phyloP scores from a whole-genome alignment of 2,797 vertebrate species.

The Benthosema pterotum region DNA sequence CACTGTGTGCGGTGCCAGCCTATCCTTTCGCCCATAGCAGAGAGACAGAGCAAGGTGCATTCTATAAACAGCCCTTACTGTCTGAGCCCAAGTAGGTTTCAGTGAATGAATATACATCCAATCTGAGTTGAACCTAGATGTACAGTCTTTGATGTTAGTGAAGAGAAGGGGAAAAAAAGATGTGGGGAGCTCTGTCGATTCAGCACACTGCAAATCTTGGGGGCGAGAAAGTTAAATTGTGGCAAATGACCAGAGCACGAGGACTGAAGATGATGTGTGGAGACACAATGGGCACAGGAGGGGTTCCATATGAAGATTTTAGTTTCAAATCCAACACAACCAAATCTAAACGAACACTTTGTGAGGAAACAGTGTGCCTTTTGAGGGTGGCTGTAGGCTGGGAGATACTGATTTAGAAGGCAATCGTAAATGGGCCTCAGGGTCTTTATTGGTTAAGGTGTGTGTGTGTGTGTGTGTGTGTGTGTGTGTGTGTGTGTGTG shows the following conservation, averaged over 20 bases:
- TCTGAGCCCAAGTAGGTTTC: constrained; percentile 28
- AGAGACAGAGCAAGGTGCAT: constrained; percentile 24
- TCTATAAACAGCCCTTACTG: constrained; percentile 16
- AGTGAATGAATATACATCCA: constrained; percentile 25
- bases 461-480: no score
- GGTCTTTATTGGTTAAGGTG: background rate
- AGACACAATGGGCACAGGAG: constrained; percentile 20
- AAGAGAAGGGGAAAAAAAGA: constrained; percentile 36
- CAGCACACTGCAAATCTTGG: constrained; percentile 38
- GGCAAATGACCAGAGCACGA: constrained; percentile 16
- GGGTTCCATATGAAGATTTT: background rate
- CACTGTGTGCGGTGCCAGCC: constrained; percentile 55
- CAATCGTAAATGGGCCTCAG: no score
- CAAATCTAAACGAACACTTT: constrained; percentile 14
- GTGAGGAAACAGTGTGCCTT: constrained; percentile 3
- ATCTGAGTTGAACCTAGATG: constrained; percentile 39
- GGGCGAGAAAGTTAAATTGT: constrained; percentile 35
- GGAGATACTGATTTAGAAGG: constrained; percentile 1
- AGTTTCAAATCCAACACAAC: background rate
- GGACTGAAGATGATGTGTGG: constrained; percentile 21
- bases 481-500: no score
- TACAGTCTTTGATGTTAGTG: constrained; percentile 30
- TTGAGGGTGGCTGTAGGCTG: background rate
- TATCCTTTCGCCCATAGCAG: constrained; percentile 48
- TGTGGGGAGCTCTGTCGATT: constrained; percentile 44